Evolutionary conservation across 2,113 vertebrate species (phyloP), one percentile per base, ranked within the genome.

Genomic region (Synchiropus splendidus): DNA sequence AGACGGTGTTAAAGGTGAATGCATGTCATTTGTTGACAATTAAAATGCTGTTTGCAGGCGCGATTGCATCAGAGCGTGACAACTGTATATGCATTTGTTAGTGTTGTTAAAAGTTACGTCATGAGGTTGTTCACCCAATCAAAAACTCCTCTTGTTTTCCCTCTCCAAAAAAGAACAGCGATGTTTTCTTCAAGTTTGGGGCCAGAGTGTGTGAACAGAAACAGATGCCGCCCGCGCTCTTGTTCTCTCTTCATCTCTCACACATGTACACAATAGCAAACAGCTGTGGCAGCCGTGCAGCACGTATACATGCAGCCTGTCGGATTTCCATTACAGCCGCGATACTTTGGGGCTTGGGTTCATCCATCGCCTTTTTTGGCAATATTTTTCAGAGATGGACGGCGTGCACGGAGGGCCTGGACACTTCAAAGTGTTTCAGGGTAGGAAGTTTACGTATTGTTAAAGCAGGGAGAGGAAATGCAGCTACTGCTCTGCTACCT

Each of bases 201-300:
- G 41, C 36, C 30, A 50, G 72, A 77, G 67, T 67, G 59, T 79
- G 76, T 81, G 76, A 81, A 81, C 76, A 58, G 58, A 76, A 74
- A 64, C 74, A 79, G 73, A 79, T 75, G 76, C 55, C 60, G 51
- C 54, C 47, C 47, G 49, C 31, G 69, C 60, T 61, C 56, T 58
- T 49, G 39, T 46, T 69, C 63, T 48, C 21, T 32, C 39, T 49
- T 43, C 38, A 36, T 46, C 33, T 34, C 45, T 49, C 59, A 46
- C 51, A 58, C 31, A 54, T 14, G 38, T 45, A 49, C 64, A 70
- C 74, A 69, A 70, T 67, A 49, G 54, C 63, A 67, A 70, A 71
- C 76, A 79, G 70, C 79, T 81, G 78, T 32, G 9, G 37, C 36
- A 36, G 34, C 36, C 34, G 15, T 45, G 51, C 50, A 38, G 54